phyloP scores from a whole-genome alignment of 2,888 invertebrate genomes.

The Polydrusus cervinus region DNA sequence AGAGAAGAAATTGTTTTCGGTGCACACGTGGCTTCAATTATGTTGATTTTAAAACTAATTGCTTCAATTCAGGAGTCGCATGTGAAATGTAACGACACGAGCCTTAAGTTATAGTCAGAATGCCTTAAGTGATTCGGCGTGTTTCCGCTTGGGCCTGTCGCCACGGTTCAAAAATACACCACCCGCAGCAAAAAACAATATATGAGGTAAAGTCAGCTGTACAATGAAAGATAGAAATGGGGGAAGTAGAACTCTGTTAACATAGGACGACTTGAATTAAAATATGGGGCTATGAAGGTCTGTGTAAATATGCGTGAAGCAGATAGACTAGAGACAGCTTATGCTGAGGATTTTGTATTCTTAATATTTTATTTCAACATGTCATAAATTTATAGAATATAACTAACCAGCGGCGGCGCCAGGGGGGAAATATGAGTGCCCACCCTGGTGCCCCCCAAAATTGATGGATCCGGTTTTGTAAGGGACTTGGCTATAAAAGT shows the following conservation, averaged over 20 bases:
- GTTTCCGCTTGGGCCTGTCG: conserved; percentile 49
- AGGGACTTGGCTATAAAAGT: too few species aligned
- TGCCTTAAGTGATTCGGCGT: conserved; percentile 47
- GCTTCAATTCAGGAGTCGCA: conserved; percentile 46
- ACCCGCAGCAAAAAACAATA: conserved; percentile 24
- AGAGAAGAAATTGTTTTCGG: conserved; percentile 49
- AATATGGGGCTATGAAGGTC: not conserved
- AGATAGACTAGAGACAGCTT: not conserved
- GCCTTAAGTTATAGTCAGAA: conserved; percentile 49
- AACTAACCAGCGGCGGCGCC: too few species aligned
- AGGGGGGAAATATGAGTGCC: too few species aligned
- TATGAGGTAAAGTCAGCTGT: conserved; percentile 25
- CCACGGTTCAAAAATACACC: conserved; percentile 38
- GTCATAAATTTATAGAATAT: too few species aligned
- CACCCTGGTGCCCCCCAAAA: too few species aligned
- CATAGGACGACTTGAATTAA: not conserved
- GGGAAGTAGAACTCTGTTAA: conserved; percentile 8
- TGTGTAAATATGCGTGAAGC: not conserved
- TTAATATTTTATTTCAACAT: too few species aligned
- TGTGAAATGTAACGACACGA: conserved; percentile 53
- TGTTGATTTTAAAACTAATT: conserved; percentile 53
- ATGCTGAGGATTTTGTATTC: too few species aligned
- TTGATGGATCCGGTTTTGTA: too few species aligned
- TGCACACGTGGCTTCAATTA: conserved; percentile 55
- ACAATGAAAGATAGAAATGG: not conserved